phyloP scores from a whole-genome alignment of 1,140 invertebrate genomes.

The Sinella curviseta region DNA sequence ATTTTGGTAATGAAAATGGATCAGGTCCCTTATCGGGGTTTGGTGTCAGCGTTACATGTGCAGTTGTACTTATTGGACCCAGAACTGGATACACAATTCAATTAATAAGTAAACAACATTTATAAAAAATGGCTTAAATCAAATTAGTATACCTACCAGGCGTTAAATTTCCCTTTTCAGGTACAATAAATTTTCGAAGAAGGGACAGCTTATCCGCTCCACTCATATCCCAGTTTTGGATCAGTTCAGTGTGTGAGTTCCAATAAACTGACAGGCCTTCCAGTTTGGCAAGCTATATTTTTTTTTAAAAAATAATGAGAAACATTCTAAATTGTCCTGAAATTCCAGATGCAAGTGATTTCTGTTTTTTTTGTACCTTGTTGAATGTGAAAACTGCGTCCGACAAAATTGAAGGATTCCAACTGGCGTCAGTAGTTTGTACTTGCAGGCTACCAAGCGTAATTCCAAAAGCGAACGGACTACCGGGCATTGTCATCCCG shows the following conservation, averaged over 20 bases:
- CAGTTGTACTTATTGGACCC: conserved; percentile 85
- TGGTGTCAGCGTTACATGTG: conserved; percentile 85
- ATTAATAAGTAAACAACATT: neutral
- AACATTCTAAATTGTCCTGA: neutral
- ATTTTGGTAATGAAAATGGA: conserved; percentile 83
- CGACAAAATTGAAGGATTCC: neutral
- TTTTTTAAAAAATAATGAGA: neutral
- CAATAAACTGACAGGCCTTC: neutral
- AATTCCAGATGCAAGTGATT: neutral
- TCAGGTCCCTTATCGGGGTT: conserved; percentile 83
- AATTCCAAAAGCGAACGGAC: neutral
- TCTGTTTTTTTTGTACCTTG: neutral
- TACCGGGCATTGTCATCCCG: neutral
- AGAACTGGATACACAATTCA: conserved; percentile 64
- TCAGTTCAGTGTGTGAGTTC: neutral
- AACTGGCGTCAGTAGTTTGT: neutral
- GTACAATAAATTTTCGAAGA: neutral
- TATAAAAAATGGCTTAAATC: neutral
- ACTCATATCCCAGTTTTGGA: neutral
- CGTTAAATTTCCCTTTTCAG: neutral
- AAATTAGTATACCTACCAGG: neutral
- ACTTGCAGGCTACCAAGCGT: neutral
- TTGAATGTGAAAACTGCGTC: neutral
- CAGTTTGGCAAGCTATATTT: neutral
- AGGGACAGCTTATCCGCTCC: neutral